phyloP scores from a whole-genome alignment of 2,888 invertebrate genomes.

The Omphaloscelis lunosa region DNA sequence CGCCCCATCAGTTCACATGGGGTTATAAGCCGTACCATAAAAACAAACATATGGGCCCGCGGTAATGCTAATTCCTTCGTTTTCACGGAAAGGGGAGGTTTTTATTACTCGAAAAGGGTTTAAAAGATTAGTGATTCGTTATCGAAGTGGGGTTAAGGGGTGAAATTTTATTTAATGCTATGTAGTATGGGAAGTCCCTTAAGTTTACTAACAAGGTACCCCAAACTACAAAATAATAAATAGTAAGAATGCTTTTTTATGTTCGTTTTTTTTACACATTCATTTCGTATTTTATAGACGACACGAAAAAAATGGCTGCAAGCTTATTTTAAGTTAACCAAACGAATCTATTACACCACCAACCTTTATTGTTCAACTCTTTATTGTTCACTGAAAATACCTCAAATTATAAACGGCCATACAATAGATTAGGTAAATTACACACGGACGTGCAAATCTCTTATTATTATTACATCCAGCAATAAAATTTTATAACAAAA shows the following conservation, averaged over 20 bases:
- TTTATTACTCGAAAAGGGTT: constrained; percentile 25
- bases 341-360: constrained; percentile 2
- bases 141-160: background rate
- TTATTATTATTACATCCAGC: constrained; percentile 44
- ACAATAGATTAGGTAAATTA: constrained; percentile 37
- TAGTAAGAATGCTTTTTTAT: background rate
- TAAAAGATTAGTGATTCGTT: constrained; percentile 24
- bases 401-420: constrained; percentile 44
- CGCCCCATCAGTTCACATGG: constrained; percentile 52
- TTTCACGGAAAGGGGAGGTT: constrained; percentile 31
- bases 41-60: constrained; percentile 45
- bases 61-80: constrained; percentile 26
- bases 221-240: no score
- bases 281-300: background rate
- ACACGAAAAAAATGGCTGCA: background rate
- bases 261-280: background rate
- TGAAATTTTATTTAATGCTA: background rate
- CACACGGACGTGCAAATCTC: constrained; percentile 42
- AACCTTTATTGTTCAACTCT: constrained; percentile 32
- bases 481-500: constrained; percentile 64
- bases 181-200: background rate
- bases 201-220: background rate
- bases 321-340: background rate
- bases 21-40: constrained; percentile 47
- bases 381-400: constrained; percentile 50